Percentiles rank a stretch among this genome's conserved stretches.
These are phyloP conservation scores for Aphis gossypii DNA, from an alignment of 1,140 invertebrate genomes.

Conservation along the genomic window DNA sequence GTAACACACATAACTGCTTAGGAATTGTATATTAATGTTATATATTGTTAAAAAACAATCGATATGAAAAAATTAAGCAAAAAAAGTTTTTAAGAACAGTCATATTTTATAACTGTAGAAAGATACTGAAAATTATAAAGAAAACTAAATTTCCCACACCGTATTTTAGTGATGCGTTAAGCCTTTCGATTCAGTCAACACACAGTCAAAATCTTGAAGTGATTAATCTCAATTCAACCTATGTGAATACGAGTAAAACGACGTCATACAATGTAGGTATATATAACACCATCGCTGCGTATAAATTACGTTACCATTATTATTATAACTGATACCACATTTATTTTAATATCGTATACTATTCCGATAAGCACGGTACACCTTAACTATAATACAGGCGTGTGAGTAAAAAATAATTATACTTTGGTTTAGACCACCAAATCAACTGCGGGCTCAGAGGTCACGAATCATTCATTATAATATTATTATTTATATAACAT, in stretches of 20 bases:
- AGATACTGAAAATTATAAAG: background rate
- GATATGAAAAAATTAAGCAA: background rate
- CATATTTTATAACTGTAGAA: background rate
- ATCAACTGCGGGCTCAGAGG: background rate
- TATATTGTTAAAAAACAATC: background rate
- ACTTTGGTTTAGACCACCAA: background rate
- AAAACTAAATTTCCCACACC: background rate
- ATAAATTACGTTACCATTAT: background rate
- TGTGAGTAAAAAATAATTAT: conserved; percentile 9
- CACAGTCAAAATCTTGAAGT: background rate
- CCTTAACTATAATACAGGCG: background rate
- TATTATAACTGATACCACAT: background rate
- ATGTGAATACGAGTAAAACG: background rate
- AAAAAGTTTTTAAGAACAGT: background rate
- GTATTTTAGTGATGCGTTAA: background rate
- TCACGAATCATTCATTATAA: background rate
- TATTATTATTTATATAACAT: background rate
- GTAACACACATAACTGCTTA: background rate
- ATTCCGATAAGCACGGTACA: background rate
- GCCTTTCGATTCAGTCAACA: background rate
- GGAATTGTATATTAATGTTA: background rate
- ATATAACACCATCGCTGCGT: background rate
- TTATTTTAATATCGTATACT: background rate
- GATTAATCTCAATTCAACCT: background rate
- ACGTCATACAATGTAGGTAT: background rate